Base-by-base conservation (phyloP, 2,888 invertebrate genomes). In the Eupithecia pulchellata region DNA sequence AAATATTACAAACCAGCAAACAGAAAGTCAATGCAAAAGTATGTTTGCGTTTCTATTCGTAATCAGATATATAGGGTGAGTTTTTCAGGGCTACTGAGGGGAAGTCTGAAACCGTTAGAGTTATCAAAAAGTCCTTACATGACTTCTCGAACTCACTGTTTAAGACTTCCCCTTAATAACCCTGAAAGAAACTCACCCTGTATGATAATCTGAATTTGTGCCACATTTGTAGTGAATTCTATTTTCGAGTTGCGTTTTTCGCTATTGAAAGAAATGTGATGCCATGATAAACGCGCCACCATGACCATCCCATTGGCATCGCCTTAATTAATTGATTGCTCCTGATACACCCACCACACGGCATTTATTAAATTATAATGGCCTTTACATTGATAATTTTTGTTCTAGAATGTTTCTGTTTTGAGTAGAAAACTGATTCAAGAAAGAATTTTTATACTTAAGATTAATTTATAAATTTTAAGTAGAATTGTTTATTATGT, bases 271-370 rank as follows among this genome's bases (percentile, higher is more conserved):
- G n/a, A 30, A 20, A 61, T 36, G 32, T 14, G 25, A 61, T n/a
- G 32, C 47, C 39, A 29, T 42, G 11, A 57, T 32, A 60, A 69
- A 66, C 39, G 20, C 66, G 62, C 30, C n/a, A n/a, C n/a, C n/a
- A 34, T 58, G 25, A 20, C 64, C 66, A 64, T 73, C 72, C 64
- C 27, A 64, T 61, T 34, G 61, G 62, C 72, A 72, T 80, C 78
- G 71, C 60, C 47, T 30, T 68, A 68, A 69, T 71, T 64, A 69
- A 55, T 47, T 17, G 27, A 39, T 14, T 47, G 68, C 71, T 52
- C 64, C 67, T 65, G 36, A 66, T 62, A 66, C 70, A 34, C 70
- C 72, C 67, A 73, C 30, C 68, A 29, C 52, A 29, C 63, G 4
- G 1, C 20, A 67, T 62, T 74, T 27, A 70, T 71, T 67, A 14